A percentile compares a stretch with the other conserved stretches of the same genome.
Conservation (phyloP, 1,140 invertebrate species). For the Rhysida immarginata region DNA sequence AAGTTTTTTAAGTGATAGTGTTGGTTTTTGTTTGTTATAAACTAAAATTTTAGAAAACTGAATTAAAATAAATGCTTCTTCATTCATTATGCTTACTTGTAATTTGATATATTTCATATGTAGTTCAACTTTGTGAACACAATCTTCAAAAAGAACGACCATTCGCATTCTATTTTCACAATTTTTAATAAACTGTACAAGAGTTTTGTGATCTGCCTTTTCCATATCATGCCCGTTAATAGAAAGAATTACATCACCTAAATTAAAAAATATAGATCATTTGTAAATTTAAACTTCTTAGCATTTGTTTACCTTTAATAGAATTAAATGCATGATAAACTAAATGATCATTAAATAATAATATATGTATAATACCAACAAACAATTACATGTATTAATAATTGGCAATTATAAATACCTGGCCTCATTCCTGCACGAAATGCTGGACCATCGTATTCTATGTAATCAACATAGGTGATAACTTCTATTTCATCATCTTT, state of each 20-base stretch:
- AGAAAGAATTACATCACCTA: constrained; percentile 75
- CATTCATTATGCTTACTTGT: too few relatives aligned
- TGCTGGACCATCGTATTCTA: constrained; percentile 79
- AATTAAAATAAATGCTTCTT: too few relatives aligned
- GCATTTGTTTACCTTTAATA: too few relatives aligned
- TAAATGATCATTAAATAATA: too few relatives aligned
- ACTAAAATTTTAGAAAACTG: too few relatives aligned
- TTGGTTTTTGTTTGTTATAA: too few relatives aligned
- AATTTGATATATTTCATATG: constrained; percentile 81
- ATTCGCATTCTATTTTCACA: constrained; percentile 81
- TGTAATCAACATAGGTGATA: constrained; percentile 89
- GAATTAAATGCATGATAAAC: too few relatives aligned
- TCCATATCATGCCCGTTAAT: constrained; percentile 89
- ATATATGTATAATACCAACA: too few relatives aligned
- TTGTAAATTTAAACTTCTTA: not conserved
- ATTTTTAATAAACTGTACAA: constrained; percentile 78
- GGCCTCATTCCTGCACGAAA: constrained; percentile 80
- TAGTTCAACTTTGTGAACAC: constrained; percentile 78
- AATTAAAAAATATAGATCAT: constrained; percentile 12
- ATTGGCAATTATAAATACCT: too few relatives aligned
- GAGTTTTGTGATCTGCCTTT: constrained; percentile 70
- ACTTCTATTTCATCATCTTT: constrained; percentile 77
- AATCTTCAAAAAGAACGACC: constrained; percentile 89
- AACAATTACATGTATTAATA: too few relatives aligned
- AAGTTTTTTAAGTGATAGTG: too few relatives aligned